phyloP scores from a whole-genome alignment of 2,113 vertebrate genomes.

The Pipra filicauda region DNA sequence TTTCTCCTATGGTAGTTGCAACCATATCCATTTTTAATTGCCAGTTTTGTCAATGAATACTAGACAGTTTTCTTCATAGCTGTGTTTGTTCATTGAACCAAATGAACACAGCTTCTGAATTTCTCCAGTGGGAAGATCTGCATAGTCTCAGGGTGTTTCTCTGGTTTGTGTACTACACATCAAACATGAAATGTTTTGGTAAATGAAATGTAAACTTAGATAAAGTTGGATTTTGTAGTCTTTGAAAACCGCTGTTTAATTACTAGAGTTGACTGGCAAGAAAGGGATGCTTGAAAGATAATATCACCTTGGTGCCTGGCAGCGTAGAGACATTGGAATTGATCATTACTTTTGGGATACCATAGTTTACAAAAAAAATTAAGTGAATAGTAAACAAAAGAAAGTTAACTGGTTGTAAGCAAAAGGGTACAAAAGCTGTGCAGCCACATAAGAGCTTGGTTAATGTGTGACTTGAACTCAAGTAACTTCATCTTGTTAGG shows the following conservation, averaged over 20 bases:
- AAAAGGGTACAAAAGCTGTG: background rate
- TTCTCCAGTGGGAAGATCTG: conserved; percentile 9
- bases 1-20: conserved; percentile 26
- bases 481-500: background rate
- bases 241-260: background rate
- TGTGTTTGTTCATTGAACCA: conserved; percentile 5
- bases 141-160: background rate
- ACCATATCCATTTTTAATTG: conserved; percentile 28
- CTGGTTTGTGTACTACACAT: background rate
- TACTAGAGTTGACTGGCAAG: background rate
- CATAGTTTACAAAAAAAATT: background rate
- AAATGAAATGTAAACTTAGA: background rate
- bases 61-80: background rate
- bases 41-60: background rate
- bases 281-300: background rate
- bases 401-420: background rate
- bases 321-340: background rate
- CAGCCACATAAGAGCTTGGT: background rate
- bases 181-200: background rate
- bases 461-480: background rate
- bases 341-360: background rate
- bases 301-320: background rate
- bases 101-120: background rate
- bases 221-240: background rate
- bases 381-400: background rate